Evolutionary conservation across 2,888 invertebrate species (phyloP).

Genomic region (Drosophila buzzatii): DNA sequence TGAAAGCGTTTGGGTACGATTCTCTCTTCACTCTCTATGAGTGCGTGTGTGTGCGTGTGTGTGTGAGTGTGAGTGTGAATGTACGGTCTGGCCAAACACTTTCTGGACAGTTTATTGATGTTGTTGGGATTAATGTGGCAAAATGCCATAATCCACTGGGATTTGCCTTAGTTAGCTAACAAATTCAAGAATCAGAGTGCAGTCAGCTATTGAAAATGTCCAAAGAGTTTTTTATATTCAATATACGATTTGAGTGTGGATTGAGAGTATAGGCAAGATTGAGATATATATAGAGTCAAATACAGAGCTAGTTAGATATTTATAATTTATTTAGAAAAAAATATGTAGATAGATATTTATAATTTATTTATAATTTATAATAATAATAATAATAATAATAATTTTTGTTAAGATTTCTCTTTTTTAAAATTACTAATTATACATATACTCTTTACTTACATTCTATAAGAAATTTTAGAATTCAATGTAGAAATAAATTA

Average conservation of each 20-base stretch:
- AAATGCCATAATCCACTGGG: slow-evolving; percentile 69
- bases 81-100: slow-evolving; percentile 38
- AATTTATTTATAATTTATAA: too few relatives aligned
- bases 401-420: neutral
- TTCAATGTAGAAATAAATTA: too few relatives aligned
- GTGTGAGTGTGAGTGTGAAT: slow-evolving; percentile 15
- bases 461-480: too few relatives aligned
- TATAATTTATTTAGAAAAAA: too few relatives aligned
- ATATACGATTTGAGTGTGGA: neutral
- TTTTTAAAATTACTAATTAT: too few relatives aligned
- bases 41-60: neutral
- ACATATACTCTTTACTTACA: too few relatives aligned
- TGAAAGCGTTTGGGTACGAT: slow-evolving; percentile 30
- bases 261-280: too few relatives aligned
- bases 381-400: too few relatives aligned
- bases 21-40: neutral
- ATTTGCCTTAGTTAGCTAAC: slow-evolving; percentile 66
- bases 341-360: too few relatives aligned
- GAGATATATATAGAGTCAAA: neutral
- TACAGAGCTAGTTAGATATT: too few relatives aligned
- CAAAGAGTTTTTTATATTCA: neutral
- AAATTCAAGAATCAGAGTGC: slow-evolving; percentile 9
- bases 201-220: neutral
- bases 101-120: slow-evolving; percentile 64
- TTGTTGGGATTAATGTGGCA: slow-evolving; percentile 62